Base-by-base conservation (phyloP, 92 coral and sea anemone genomes). In the Bergia puertoricense region DNA sequence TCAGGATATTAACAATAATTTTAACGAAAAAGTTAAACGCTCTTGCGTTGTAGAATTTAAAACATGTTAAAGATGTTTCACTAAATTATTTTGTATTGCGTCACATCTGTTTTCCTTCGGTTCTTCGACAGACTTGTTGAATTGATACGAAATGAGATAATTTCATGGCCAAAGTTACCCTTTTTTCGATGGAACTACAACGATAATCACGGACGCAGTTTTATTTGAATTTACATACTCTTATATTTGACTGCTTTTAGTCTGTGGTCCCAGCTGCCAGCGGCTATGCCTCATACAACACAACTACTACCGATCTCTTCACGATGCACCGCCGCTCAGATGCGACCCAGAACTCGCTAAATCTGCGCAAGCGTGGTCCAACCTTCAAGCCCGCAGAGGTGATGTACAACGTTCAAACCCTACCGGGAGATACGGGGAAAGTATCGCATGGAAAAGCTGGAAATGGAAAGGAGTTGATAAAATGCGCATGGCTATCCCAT, bases 341-440 rank as follows among this genome's bases (percentile, higher is more conserved):
- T 94, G 98, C 80, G 98, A 95, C 86, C 96, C 92, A 0, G 93
- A 92, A 56, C 92, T 95, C 68, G 98, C 98, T 30, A 94, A 87
- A 85, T 90, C 95, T 1, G 98, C 98, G 15, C 98, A 95, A 45
- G 54, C 56, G 22, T 95, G 95, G 98, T 80, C 96, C 0, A 92
- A 94, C 45, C 81, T 89, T 40, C 95, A 94, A 45, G 98, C 94
- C 1, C 88, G 14, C 54, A 66, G 85, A 23, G 88, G 88, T 11
- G 51, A 80, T 50, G 68, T 80, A 4, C 91, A 81, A 73, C 74
- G 89, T 42, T 91, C 92, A 8, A 77, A 50, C 39, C 81, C 82
- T 30, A 74, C 89, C 46, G 88, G 86, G 20, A 56, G 69, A 45
- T 69, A 81, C 40, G 88, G 80, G 20, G 94, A 91, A 77, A 93